phyloP scores from a whole-genome alignment of 2,797 vertebrate genomes.

The Poeciliopsis presidionis region DNA sequence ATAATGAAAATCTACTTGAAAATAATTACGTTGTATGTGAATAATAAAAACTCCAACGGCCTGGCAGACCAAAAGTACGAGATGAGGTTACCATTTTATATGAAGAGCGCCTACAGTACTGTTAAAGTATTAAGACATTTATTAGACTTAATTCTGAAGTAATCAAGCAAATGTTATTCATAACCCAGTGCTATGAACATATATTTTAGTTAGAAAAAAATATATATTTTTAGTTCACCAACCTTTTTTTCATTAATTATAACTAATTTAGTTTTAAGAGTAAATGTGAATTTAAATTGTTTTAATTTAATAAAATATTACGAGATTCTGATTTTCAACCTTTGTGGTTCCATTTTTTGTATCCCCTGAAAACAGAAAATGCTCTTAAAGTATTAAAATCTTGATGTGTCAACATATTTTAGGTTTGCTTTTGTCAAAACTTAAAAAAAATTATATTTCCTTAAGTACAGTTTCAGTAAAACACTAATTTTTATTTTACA shows the following conservation, averaged over 20 bases:
- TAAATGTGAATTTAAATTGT: background rate
- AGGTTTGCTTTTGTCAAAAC: background rate
- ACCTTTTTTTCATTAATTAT: background rate
- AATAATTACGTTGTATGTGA: background rate
- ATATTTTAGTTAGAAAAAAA: background rate
- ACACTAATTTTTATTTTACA: background rate
- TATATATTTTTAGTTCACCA: background rate
- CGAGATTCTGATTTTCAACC: background rate
- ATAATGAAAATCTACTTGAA: background rate
- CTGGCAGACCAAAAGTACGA: background rate
- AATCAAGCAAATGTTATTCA: background rate
- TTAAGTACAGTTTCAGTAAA: background rate
- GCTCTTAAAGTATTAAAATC: background rate
- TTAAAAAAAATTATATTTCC: background rate
- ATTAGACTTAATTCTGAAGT: background rate
- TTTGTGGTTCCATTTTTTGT: background rate
- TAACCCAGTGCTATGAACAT: background rate
- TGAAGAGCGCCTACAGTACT: background rate
- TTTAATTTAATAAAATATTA: background rate
- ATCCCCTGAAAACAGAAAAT: background rate
- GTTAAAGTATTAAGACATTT: background rate
- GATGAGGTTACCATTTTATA: background rate
- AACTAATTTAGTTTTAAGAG: background rate
- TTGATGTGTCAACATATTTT: background rate
- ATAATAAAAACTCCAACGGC: background rate